Conservation (phyloP, 2,797 vertebrate species). For the Catharus ustulatus region DNA sequence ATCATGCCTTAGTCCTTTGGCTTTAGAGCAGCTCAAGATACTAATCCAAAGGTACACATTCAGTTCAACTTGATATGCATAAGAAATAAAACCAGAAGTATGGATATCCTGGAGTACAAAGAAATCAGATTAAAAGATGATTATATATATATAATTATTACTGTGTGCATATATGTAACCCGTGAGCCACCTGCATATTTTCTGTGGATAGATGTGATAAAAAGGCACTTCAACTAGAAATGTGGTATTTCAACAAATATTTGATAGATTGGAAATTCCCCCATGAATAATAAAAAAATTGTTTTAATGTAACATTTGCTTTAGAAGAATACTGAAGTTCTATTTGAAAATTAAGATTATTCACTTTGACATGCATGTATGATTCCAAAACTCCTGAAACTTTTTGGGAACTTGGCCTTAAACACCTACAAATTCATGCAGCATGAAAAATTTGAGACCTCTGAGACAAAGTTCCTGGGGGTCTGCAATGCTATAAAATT, state of each 20-base stretch:
- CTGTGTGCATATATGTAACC: accelerated
- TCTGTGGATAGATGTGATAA: background rate
- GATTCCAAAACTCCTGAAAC: background rate
- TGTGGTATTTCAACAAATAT: background rate
- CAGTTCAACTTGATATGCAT: background rate
- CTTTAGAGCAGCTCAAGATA: background rate
- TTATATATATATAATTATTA: background rate
- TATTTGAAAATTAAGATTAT: background rate
- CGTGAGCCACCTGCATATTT: background rate
- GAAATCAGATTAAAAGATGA: background rate
- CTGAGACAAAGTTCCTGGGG: background rate
- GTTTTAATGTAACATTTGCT: background rate
- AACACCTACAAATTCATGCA: background rate
- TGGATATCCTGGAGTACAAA: background rate
- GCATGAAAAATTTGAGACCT: background rate
- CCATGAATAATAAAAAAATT: background rate
- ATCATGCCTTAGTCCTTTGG: background rate
- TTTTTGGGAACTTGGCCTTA: background rate
- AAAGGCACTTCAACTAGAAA: background rate
- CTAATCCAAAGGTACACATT: background rate
- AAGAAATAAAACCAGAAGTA: background rate
- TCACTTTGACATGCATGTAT: accelerated
- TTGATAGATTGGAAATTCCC: background rate
- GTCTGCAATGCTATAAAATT: background rate
- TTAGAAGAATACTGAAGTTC: background rate